Evolutionary conservation across 2,113 vertebrate species (phyloP).

Genomic region (Lophochroa leadbeateri): DNA sequence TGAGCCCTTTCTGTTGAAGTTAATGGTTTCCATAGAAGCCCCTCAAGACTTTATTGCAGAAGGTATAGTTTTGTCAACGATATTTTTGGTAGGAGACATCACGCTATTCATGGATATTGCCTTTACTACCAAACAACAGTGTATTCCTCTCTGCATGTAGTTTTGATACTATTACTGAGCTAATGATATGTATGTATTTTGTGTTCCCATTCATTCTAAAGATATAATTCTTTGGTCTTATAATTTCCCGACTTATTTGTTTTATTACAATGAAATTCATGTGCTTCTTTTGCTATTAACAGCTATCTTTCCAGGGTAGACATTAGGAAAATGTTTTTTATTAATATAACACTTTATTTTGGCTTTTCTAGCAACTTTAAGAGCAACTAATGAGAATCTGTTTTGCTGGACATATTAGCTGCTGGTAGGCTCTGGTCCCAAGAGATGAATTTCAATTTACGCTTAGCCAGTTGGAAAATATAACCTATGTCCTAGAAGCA

Average conservation of each 20-base stretch:
- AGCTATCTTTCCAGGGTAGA: background rate
- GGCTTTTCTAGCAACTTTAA: background rate
- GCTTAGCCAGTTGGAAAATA: slow-evolving; percentile 5
- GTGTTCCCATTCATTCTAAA: background rate
- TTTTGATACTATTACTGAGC: background rate
- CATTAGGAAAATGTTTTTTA: background rate
- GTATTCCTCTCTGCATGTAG: background rate
- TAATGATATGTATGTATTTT: background rate
- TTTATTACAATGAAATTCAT: background rate
- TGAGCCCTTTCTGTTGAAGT: background rate
- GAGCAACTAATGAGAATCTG: background rate
- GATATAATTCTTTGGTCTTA: background rate
- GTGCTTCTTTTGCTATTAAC: background rate
- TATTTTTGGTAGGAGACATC: background rate
- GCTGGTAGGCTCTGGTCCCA: background rate
- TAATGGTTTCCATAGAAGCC: background rate
- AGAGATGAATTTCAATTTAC: background rate
- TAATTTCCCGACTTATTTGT: background rate
- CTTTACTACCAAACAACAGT: background rate
- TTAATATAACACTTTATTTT: background rate
- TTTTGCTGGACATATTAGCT: background rate
- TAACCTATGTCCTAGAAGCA: background rate
- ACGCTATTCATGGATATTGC: background rate
- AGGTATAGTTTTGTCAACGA: background rate
- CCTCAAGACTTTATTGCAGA: background rate